Base-by-base conservation (phyloP, 2,113 vertebrate species). In the Puma concolor region DNA sequence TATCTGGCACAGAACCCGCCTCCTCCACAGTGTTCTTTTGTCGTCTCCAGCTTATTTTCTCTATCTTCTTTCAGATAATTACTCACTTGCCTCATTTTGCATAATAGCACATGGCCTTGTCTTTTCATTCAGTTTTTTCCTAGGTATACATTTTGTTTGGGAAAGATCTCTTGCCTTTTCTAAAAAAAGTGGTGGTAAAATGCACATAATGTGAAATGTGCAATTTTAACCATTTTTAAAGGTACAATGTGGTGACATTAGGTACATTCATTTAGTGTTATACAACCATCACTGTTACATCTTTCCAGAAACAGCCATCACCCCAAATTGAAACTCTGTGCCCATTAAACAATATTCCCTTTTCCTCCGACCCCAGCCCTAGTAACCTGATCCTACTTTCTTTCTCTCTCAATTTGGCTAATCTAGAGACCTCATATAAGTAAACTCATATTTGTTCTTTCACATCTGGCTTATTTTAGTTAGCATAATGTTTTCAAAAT, bases 141-240 rank as follows among this genome's bases (percentile, higher is more conserved):
- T 84, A 33, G 4, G 31, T 27, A 60, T n/a, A 82, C n/a, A 63
- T 36, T 57, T 93, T 71, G 19, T 66, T 63, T 88, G 64, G 63
- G 66, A 88, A 95, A 69, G 48, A 94, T 80, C n/a, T 79, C 5
- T 84, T 90, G 80, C 19, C 16, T 41, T 86, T 77, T n/a, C 57
- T 60, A 19, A 31, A 83, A 67, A 76, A 81, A 44, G 54, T 38
- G 41, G 4, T 85, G 71, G 21, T n/a, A 81, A 81, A 85, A 91
- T 29, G 77, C 15, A 88, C 0, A 54, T 54, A 95, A 36, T 3
- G 19, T 41, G 64, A 86, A 72, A 87, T 77, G 82, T 60, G 50
- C 2, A 5, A 13, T 52, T 67, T 85, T 50, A 94, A 77, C 38
- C 10, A 74, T 41, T 80, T 85, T 74, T 67, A 77, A 81, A 19